Evolutionary conservation across 1,140 invertebrate species (phyloP), one percentile per base, ranked within the genome.

Genomic region (Teleopsis dalmanni): DNA sequence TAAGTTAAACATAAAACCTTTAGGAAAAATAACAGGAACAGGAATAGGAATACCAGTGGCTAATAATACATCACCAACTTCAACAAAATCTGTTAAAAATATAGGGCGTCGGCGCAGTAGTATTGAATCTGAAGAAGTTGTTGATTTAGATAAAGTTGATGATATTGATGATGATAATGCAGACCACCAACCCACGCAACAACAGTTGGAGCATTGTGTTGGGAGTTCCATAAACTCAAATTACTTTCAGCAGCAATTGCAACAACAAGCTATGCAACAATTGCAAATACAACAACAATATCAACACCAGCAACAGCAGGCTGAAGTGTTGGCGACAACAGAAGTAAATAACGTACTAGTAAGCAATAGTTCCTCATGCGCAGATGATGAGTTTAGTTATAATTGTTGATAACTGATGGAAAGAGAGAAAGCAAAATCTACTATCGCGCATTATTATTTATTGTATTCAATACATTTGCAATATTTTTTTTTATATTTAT

Each of bases 231-330:
- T 25, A 11, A n/a, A 22, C 31, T n/a, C 48, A 13, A 55, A 49
- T 44, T 59, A 53, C 41, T 60, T 60, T 53, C 60, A 62, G 36
- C 60, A 59, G 11, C 57, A 63, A 35, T 50, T 58, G 21, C 55
- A 55, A 43, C 58, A 58, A 38, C 63, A 66, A 47, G 55, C 59
- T 0, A 27, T 66, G 47, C 58, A 66, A n/a, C 60, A 60, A 11
- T 47, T 60, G 13, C 60, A 60, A 11, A 45, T 60, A 40, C 53
- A 58, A 26, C 37, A 51, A 22, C 48, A 55, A 31, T 50, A 42
- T 42, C 47, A 57, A 26, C 56, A 61, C 47, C 60, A 65, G 50
- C 60, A 58, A 34, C 50, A 63, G 19, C 60, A 59, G n/a, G n/a
- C n/a, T n/a, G n/a, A n/a, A n/a, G n/a, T n/a, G n/a, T n/a, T 19